These are phyloP conservation scores for Ranitomeya imitator DNA, from an alignment of 2,113 vertebrate species.

Conservation along the genomic window DNA sequence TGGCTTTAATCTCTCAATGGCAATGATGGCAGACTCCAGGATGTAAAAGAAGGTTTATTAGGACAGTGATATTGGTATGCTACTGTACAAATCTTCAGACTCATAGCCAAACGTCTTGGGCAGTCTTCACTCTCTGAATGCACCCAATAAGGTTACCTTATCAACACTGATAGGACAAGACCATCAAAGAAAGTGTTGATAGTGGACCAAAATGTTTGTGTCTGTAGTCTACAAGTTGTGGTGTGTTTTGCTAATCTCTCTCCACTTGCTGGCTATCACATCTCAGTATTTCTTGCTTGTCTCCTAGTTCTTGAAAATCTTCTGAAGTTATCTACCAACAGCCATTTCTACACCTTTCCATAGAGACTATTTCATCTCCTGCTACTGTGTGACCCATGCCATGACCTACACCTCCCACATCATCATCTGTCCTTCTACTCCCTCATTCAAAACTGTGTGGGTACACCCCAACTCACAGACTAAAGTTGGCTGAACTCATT, in stretches of 20 bases:
- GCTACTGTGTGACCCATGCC: constrained; percentile 24
- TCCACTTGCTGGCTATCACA: background rate
- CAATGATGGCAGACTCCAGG: background rate
- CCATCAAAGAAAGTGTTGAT: constrained; percentile 42
- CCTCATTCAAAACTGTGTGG: background rate
- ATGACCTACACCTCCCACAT: background rate
- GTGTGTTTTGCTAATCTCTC: constrained; percentile 28
- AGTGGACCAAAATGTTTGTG: constrained; percentile 23
- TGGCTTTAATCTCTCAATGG: constrained; percentile 40
- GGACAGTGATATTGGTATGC: background rate
- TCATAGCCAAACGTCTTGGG: background rate
- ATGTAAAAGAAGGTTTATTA: background rate
- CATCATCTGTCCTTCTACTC: background rate
- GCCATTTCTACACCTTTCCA: background rate
- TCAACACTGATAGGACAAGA: constrained; percentile 40
- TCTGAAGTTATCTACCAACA: constrained; percentile 19
- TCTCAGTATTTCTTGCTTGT: background rate
- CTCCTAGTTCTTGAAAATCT: background rate
- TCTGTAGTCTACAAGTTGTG: constrained; percentile 29
- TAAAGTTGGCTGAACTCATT: no score
- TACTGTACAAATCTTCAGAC: background rate
- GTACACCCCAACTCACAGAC: no score
- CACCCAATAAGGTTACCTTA: constrained; percentile 23
- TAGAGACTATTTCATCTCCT: background rate
- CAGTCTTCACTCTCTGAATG: constrained; percentile 3